A percentile compares a stretch with the other conserved stretches of the same genome.
Conservation (phyloP, 2,888 invertebrate species). For the Philereme vetulata region DNA sequence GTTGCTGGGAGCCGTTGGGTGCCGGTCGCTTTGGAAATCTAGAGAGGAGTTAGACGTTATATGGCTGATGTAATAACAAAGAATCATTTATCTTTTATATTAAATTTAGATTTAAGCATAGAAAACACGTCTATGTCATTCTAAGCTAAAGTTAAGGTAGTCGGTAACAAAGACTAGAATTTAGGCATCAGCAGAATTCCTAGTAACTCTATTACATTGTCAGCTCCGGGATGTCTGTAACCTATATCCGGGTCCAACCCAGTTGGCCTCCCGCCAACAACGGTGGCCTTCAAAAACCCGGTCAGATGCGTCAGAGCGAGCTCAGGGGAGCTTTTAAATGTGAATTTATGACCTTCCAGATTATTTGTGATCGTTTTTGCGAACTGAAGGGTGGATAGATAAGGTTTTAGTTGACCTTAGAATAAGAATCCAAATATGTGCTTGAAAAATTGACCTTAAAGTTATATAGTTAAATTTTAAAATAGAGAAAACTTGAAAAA, state of each 20-base stretch:
- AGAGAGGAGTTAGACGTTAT: too few species aligned
- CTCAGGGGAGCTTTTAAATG: constrained; percentile 13
- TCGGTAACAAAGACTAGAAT: constrained; percentile 1
- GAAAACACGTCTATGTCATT: too few species aligned
- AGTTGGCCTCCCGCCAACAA: constrained; percentile 46
- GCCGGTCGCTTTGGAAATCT: too few species aligned
- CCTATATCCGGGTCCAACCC: constrained; percentile 37
- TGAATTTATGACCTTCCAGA: constrained; percentile 15
- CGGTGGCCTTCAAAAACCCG: constrained; percentile 46
- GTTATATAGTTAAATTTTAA: too few species aligned
- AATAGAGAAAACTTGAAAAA: too few species aligned
- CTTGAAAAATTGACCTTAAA: too few species aligned
- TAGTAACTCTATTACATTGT: constrained; percentile 19
- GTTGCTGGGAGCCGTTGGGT: too few species aligned
- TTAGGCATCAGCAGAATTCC: constrained; percentile 3
- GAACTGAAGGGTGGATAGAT: neutral
- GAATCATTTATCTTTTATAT: too few species aligned
- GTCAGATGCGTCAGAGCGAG: constrained; percentile 37
- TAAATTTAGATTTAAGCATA: too few species aligned
- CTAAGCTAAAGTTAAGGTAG: too few species aligned
- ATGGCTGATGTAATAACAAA: too few species aligned
- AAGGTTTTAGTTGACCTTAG: neutral
- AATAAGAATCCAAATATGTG: too few species aligned
- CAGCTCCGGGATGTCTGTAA: constrained; percentile 28
- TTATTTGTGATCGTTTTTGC: constrained; percentile 14